Conservation (phyloP, 2,888 invertebrate genomes). For the Troglohyphantes excavatus region DNA sequence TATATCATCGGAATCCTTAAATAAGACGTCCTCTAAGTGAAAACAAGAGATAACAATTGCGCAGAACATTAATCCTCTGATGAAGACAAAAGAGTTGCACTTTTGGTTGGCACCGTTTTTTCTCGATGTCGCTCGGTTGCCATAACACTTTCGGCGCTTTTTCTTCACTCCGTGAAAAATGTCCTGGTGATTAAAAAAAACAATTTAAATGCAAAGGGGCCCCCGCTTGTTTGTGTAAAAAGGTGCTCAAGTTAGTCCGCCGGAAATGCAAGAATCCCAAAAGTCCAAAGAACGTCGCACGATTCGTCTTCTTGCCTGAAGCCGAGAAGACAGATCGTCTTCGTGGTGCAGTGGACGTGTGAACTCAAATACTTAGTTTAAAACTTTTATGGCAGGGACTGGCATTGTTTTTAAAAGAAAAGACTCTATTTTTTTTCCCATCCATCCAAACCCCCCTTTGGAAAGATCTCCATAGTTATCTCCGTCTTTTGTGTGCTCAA, state of each 20-base stretch:
- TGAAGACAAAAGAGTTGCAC: slow-evolving; percentile 47
- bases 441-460: neutral
- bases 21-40: slow-evolving; percentile 24
- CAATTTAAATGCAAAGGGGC: neutral
- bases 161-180: slow-evolving; percentile 45
- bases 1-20: slow-evolving; percentile 44
- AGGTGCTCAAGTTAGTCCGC: slow-evolving; percentile 31
- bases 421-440: neutral
- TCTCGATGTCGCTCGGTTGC: neutral
- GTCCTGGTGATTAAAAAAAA: slow-evolving; percentile 20
- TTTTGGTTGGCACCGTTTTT: slow-evolving; percentile 33
- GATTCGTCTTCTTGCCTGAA: slow-evolving; percentile 60
- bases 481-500: slow-evolving; percentile 30
- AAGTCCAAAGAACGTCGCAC: slow-evolving; percentile 54
- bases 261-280: slow-evolving; percentile 69
- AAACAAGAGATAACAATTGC: slow-evolving; percentile 56
- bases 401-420: slow-evolving; percentile 65
- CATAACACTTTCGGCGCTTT: slow-evolving; percentile 14
- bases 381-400: slow-evolving; percentile 54
- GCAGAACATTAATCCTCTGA: slow-evolving; percentile 50
- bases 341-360: slow-evolving; percentile 66
- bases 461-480: slow-evolving; percentile 45
- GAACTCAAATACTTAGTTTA: slow-evolving; percentile 74
- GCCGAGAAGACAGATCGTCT: slow-evolving; percentile 64
- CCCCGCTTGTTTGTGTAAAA: slow-evolving; percentile 37